A percentile compares a stretch with the other conserved stretches of the same genome.
Evolutionary conservation across 2,113 vertebrate species (phyloP).

Genomic region (Phalacrocorax carbo): DNA sequence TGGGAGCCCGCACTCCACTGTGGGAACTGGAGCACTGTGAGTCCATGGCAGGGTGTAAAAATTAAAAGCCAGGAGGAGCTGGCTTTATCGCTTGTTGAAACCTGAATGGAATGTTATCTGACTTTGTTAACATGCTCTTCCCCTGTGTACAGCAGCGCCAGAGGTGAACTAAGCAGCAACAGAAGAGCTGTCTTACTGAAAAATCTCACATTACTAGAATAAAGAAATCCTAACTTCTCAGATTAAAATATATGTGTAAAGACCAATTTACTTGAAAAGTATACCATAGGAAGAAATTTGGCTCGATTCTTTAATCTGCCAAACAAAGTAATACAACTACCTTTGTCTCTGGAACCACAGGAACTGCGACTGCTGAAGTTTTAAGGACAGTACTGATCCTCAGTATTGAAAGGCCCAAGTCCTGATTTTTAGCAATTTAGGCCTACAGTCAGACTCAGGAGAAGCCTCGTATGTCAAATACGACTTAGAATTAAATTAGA

Average conservation of each 20-base stretch:
- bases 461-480: neutral
- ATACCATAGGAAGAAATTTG: neutral
- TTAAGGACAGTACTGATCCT: neutral
- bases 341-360: neutral
- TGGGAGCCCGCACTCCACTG: accelerated
- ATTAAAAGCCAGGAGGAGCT: neutral
- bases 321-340: neutral
- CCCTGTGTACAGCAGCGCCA: neutral
- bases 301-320: neutral
- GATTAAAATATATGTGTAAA: neutral
- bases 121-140: neutral
- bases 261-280: neutral
- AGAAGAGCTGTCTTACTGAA: neutral
- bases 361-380: neutral
- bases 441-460: neutral
- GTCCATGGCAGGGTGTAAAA: neutral
- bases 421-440: neutral
- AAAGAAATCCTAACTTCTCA: neutral
- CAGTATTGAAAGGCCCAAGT: accelerated
- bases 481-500: neutral
- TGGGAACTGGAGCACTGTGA: neutral
- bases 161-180: neutral
- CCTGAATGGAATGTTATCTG: constrained; percentile 17
- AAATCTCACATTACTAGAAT: neutral
- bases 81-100: constrained; percentile 1